Conservation (phyloP, 2,113 vertebrate genomes). For the Catharus bicknelli region DNA sequence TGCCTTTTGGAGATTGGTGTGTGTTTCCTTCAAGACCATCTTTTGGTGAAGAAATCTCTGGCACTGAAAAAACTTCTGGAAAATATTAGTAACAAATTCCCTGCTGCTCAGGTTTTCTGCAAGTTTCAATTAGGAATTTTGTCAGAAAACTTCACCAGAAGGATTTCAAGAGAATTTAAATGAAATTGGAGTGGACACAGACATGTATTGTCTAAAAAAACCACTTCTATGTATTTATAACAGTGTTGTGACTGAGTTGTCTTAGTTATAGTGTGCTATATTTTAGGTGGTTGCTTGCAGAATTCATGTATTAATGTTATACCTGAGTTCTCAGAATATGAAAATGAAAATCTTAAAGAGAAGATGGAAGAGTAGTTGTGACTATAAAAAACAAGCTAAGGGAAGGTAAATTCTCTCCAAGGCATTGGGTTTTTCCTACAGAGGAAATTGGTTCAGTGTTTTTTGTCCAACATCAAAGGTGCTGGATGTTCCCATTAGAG, state of each 20-base stretch:
- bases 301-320: not conserved
- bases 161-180: not conserved
- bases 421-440: not conserved
- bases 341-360: not conserved
- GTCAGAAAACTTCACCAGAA: not conserved
- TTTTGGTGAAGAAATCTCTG: not conserved
- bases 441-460: not conserved
- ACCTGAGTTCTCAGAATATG: not conserved
- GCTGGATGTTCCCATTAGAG: slow-evolving; percentile 62
- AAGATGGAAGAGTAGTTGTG: not conserved
- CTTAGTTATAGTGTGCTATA: not conserved
- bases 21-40: not conserved
- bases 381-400: no score
- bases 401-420: not conserved
- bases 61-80: not conserved
- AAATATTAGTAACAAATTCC: not conserved
- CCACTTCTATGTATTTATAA: not conserved
- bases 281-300: not conserved
- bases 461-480: not conserved
- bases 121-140: not conserved
- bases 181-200: not conserved
- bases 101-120: not conserved
- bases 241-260: not conserved
- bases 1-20: not conserved
- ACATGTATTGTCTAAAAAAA: not conserved